Percentiles rank a stretch among this genome's conserved stretches.
Conservation (phyloP, 23 tunicate species). For the Oikopleura vanhoeffeni region DNA sequence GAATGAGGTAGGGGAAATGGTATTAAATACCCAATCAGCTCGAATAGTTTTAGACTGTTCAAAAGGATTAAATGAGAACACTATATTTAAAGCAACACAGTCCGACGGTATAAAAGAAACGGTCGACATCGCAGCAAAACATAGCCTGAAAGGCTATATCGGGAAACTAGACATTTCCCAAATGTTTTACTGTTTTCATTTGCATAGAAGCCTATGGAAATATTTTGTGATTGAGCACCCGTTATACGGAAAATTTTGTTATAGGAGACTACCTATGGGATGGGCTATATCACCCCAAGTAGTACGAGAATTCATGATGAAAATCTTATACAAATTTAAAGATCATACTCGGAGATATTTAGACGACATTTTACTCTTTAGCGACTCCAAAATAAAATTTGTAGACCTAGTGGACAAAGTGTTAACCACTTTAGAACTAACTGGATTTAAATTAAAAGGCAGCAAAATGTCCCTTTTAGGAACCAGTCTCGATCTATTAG, state of each 20-base stretch:
- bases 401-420: neutral
- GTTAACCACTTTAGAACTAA: neutral
- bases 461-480: neutral
- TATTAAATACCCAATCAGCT: neutral
- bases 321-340: neutral
- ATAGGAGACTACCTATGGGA: slow-evolving; percentile 3
- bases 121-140: neutral
- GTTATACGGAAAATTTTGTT: neutral
- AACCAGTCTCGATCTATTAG: neutral
- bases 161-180: neutral
- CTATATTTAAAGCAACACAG: neutral
- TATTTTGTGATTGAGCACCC: neutral
- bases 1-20: neutral
- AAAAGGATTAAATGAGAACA: neutral
- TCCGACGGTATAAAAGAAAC: neutral
- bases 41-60: neutral
- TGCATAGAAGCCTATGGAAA: neutral
- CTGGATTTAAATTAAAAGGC: neutral
- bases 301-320: neutral
- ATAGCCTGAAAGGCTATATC: neutral
- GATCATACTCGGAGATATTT: neutral
- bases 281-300: neutral
- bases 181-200: neutral
- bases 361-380: neutral
- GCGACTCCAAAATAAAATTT: neutral